Evolutionary conservation across 2,888 invertebrate genomes (phyloP), one percentile per base, ranked within the genome.

Genomic region (Cantharis nigra): DNA sequence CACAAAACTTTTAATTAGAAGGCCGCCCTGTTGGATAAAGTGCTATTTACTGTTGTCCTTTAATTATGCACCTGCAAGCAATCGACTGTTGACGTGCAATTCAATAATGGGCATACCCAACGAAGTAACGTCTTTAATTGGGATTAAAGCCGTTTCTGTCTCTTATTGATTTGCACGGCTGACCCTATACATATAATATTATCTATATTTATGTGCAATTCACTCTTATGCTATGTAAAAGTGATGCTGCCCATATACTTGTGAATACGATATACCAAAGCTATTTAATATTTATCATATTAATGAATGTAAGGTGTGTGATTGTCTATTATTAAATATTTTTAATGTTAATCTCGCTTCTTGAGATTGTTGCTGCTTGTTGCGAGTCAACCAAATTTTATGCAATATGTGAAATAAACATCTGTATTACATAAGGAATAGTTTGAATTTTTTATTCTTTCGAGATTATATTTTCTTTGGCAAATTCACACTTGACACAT

Each of bases 301-400:
- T 79, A 80, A 75, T 74, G 79, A 70, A 76, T 76, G 80, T 80
- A 80, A 78, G 80, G 76, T 79, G 80, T 74, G 72, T 80, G 80
- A 77, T 72, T 80, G 78, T 72, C 79, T 80, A 76, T 79, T 79
- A 77, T 81, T 86, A 87, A 87, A 85, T 86, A 87, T 87, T 88
- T 85, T 88, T 85, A 85, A 88, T 88, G 88, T 88, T 88, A 88
- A 85, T 82, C 80, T 82, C 82, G 78, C 81, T 49, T 49, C 49
- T 79, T 80, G 87, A 88, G 88, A 87, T 87, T 88, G 88, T 87
- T 88, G 87, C 49, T 49, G 49, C 88, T 88, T 87, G 86, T 87
- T 87, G 87, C 87, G 80, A 83, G 82, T 79, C 82, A 80, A 82
- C 83, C 80, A 82, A 69, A 85, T 85, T 83, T 84, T 83, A 85